A percentile compares a stretch with the other conserved stretches of the same genome.
phyloP scores from a whole-genome alignment of 1,140 invertebrate genomes.

The Arctopsyche grandis region DNA sequence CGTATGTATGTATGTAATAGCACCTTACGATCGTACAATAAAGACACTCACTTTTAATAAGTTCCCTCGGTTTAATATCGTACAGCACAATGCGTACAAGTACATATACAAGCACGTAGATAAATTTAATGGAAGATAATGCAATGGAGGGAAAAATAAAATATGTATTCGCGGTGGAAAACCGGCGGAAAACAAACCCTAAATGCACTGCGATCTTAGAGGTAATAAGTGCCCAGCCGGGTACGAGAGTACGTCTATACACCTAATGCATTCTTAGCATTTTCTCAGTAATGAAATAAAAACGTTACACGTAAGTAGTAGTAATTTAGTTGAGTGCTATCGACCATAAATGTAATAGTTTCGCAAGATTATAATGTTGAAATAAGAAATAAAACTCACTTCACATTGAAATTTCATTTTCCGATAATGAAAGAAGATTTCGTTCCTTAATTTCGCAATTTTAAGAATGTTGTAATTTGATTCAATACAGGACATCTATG shows the following conservation, averaged over 20 bases:
- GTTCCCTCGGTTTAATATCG: not conserved
- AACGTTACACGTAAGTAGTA: not conserved
- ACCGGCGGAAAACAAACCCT: not conserved
- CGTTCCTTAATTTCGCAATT: no score
- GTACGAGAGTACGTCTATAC: not conserved
- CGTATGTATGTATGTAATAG: not conserved
- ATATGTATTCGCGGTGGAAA: not conserved
- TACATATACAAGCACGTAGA: not conserved
- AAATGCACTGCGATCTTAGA: not conserved
- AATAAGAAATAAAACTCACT: no score
- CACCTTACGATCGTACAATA: not conserved
- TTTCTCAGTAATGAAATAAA: conserved; percentile 16
- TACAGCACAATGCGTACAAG: not conserved
- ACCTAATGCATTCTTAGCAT: conserved; percentile 7
- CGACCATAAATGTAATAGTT: not conserved
- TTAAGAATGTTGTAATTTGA: no score
- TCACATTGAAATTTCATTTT: no score
- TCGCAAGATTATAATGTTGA: not conserved
- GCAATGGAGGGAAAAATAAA: not conserved
- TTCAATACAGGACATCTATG: conserved; percentile 4
- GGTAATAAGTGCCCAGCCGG: not conserved
- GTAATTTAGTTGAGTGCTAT: conserved; percentile 17
- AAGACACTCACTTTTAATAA: not conserved
- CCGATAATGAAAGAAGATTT: no score
- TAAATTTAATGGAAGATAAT: not conserved